phyloP scores from a whole-genome alignment of 2,888 invertebrate species.

The Lepidocyrtinus sp. region DNA sequence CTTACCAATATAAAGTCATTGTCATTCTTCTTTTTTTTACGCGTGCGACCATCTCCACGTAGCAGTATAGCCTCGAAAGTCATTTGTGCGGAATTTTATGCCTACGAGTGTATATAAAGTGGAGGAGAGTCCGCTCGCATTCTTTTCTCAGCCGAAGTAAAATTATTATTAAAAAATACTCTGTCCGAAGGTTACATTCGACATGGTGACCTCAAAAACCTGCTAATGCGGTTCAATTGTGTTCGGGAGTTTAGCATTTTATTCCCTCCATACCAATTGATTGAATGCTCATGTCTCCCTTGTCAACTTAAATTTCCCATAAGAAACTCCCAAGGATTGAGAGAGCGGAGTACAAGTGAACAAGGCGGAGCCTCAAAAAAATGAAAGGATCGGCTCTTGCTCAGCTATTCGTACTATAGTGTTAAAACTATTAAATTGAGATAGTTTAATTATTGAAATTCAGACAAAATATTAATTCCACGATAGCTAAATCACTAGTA shows the following conservation, averaged over 20 bases:
- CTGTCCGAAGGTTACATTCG: constrained; percentile 48
- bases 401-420: no score
- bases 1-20: background rate
- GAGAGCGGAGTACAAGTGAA: background rate
- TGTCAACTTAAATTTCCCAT: constrained; percentile 41
- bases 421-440: background rate
- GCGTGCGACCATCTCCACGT: background rate
- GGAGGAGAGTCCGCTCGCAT: constrained; percentile 27
- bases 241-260: constrained; percentile 50
- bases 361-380: constrained; percentile 1
- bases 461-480: background rate
- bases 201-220: constrained; percentile 59
- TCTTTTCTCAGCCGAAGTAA: constrained; percentile 37
- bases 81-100: background rate
- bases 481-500: background rate
- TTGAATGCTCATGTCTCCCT: no score
- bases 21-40: background rate
- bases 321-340: constrained; percentile 41
- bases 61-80: background rate
- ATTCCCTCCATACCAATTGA: background rate
- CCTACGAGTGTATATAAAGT: background rate
- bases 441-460: no score
- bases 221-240: constrained; percentile 53
- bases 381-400: background rate
- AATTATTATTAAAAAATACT: constrained; percentile 31